phyloP scores from a whole-genome alignment of 2,888 invertebrate species.

The Clepsis dumicolana region DNA sequence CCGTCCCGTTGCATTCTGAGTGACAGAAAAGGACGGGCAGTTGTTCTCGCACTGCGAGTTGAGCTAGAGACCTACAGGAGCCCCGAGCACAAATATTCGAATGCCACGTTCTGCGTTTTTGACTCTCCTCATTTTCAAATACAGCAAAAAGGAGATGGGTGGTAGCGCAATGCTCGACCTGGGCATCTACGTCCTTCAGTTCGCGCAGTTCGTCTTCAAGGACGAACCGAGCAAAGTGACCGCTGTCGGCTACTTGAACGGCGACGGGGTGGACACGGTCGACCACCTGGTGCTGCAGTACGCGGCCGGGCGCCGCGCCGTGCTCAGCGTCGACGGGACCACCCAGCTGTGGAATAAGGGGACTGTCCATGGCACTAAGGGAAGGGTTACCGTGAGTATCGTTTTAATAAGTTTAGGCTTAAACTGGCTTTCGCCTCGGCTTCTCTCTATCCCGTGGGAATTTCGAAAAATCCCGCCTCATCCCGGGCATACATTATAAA shows the following conservation, averaged over 20 bases:
- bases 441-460: no score
- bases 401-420: no score
- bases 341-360: conserved; percentile 87
- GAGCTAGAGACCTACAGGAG: no score
- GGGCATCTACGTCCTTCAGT: conserved; percentile 92
- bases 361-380: conserved; percentile 88
- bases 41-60: no score
- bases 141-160: conserved; percentile 89
- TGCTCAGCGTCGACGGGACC: conserved; percentile 82
- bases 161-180: conserved; percentile 92
- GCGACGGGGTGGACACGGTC: conserved; percentile 89
- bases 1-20: no score
- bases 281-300: conserved; percentile 88
- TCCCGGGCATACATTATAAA: no score
- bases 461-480: no score
- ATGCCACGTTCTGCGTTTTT: no score
- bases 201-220: conserved; percentile 89
- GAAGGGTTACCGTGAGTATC: conserved; percentile 83
- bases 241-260: conserved; percentile 89
- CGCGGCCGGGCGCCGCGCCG: conserved; percentile 87
- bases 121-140: neutral
- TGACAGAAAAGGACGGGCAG: no score
- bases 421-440: no score
- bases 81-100: no score
- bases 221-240: conserved; percentile 89